These are phyloP conservation scores for Pollenia labialis DNA, from an alignment of 2,888 invertebrate species.

Conservation along the genomic window DNA sequence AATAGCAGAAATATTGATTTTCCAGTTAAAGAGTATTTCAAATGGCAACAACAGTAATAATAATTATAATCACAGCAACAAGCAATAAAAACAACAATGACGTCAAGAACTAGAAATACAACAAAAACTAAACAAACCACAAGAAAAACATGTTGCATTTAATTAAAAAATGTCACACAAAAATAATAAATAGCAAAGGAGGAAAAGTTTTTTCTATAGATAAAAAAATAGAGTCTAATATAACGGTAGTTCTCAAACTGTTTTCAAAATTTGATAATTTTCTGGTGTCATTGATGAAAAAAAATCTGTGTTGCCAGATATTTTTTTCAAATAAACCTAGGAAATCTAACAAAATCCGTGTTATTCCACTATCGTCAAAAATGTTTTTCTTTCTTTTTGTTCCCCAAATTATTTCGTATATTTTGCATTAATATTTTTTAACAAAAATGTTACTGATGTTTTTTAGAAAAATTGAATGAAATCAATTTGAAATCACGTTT, in stretches of 20 bases:
- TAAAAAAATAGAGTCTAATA: background rate
- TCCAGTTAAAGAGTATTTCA: slow-evolving; percentile 41
- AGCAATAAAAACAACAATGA: background rate
- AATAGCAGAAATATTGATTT: slow-evolving; percentile 51
- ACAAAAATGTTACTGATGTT: too few relatives aligned
- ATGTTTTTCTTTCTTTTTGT: too few relatives aligned
- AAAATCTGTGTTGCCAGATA: too few relatives aligned
- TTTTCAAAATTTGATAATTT: background rate
- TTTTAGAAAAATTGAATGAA: too few relatives aligned
- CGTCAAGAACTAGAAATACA: slow-evolving; percentile 1
- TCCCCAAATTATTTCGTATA: too few relatives aligned
- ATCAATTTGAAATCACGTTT: too few relatives aligned
- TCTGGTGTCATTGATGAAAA: too few relatives aligned
- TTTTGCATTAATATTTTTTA: too few relatives aligned
- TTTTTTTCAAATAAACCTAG: too few relatives aligned
- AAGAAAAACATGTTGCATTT: slow-evolving; percentile 69
- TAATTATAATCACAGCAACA: slow-evolving; percentile 24
- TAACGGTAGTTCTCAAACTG: slow-evolving; percentile 2
- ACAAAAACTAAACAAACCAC: slow-evolving; percentile 42
- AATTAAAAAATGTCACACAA: slow-evolving; percentile 69
- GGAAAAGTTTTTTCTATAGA: background rate
- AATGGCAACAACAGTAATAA: slow-evolving; percentile 19
- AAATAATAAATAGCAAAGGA: slow-evolving; percentile 65
- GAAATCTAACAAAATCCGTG: too few relatives aligned
- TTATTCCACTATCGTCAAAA: too few relatives aligned